Evolutionary conservation across 2,113 vertebrate species (phyloP), one percentile per base, ranked within the genome.

Genomic region (Todiramphus saurophagus): DNA sequence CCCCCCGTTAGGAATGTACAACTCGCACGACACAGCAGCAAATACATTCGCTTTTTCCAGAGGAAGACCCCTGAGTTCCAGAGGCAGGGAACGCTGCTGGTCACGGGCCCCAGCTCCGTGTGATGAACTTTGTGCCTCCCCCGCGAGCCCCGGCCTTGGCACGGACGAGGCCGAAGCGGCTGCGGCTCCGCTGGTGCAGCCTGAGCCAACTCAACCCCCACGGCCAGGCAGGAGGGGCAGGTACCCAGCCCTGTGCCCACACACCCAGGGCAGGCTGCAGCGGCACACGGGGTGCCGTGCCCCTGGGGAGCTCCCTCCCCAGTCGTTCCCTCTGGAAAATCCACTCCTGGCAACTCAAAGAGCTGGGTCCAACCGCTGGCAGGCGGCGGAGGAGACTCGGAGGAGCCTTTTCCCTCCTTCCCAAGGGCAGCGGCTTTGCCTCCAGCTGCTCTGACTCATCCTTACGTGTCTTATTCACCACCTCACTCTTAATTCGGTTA

Each of bases 1-100:
- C 6, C 66, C 0, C 5, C 41, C 9, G 7, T 10, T 5, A 5
- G 87, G 44, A 17, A 7, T 0, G 1, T 0, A 1, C n/a, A n/a
- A 0, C 79, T 53, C 72, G 0, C 16, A 2, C 1, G 31, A 25
- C 4, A 1, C 33, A 31, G 31, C 3, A 25, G 43, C 55, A 25
- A 4, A 28, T 1, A 7, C n/a, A 31, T 2, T 2, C 18, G 5
- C 13, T n/a, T 58, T 55, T 55, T 23, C 69, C 25, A 15, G 33
- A 37, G 74, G 59, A 8, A 19, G 41, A 43, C 30, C 3, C 59
- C 0, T 0, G 9, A 3, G 2, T 30, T 6, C 19, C 93, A 41
- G 74, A 25, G 80, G 16, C 7, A 8, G 50, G 81, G 53, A 46
- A 25, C 2, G 3, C 11, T 0, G 3, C 35, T 3, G 75, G 19